Conservation (phyloP, 1,140 invertebrate species). For the Zaprionus ornatus region DNA sequence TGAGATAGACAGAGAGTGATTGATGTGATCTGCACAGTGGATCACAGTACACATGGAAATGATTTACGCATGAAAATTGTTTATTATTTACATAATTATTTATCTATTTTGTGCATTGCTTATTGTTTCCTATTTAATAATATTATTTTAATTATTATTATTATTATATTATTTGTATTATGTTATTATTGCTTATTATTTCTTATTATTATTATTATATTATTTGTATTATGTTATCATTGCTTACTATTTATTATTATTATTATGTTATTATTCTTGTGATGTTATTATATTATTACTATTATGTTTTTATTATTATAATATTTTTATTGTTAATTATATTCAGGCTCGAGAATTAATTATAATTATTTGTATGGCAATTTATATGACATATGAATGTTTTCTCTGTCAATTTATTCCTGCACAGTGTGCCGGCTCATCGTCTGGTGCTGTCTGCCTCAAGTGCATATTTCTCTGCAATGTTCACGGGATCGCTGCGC, state of each 20-base stretch:
- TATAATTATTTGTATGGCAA: too few species aligned
- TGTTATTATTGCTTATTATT: background rate
- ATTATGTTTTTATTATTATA: too few species aligned
- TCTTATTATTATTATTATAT: background rate
- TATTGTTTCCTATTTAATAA: background rate
- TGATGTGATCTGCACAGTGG: constrained; percentile 37
- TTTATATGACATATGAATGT: background rate
- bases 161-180: too few species aligned
- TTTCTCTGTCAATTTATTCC: background rate
- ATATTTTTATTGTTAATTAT: too few species aligned
- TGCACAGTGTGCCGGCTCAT: constrained; percentile 85
- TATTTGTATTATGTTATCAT: too few species aligned
- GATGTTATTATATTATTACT: too few species aligned
- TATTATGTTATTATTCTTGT: too few species aligned
- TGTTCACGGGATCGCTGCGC: constrained; percentile 94
- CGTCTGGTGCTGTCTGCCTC: constrained; percentile 93
- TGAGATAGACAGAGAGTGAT: constrained; percentile 17
- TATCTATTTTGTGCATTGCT: background rate
- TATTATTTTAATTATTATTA: background rate
- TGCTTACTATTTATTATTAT: too few species aligned
- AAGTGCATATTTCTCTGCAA: constrained; percentile 97
- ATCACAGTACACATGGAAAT: background rate
- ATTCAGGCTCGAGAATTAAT: too few species aligned
- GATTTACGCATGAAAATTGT: background rate
- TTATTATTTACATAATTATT: background rate